Evolutionary conservation across 2,888 invertebrate genomes (phyloP).

Genomic region (Nephrotoma appendiculata): DNA sequence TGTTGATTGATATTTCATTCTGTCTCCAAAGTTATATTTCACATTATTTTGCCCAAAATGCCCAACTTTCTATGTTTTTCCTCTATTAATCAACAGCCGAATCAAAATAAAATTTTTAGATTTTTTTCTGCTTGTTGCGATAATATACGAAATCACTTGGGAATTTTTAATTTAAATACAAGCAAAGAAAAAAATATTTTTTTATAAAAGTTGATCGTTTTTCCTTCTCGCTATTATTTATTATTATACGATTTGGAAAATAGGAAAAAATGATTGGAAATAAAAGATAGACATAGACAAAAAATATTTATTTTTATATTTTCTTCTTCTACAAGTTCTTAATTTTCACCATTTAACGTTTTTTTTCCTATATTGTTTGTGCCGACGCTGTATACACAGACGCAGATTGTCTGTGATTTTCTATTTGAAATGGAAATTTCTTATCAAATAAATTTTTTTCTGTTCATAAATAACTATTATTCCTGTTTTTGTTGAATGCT

Average conservation of each 20-base stretch:
- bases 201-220: not conserved
- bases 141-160: not conserved
- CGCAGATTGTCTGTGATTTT: not conserved
- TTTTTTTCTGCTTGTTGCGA: not conserved
- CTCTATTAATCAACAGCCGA: not conserved
- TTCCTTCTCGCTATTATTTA: not conserved
- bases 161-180: not conserved
- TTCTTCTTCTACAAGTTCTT: not conserved
- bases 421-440: not conserved
- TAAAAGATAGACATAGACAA: not conserved
- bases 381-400: not conserved
- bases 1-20: not conserved
- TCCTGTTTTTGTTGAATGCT: not conserved
- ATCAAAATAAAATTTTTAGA: not conserved
- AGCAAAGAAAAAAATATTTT: not conserved
- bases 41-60: not conserved
- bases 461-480: not conserved
- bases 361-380: not conserved
- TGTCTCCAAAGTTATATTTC: not conserved
- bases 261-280: not conserved
- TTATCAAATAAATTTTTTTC: not conserved
- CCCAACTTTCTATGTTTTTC: not conserved
- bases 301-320: not conserved
- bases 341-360: not conserved
- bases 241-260: not conserved